Conservation (phyloP, 2,797 vertebrate species). For the Aulostomus chinensis region DNA sequence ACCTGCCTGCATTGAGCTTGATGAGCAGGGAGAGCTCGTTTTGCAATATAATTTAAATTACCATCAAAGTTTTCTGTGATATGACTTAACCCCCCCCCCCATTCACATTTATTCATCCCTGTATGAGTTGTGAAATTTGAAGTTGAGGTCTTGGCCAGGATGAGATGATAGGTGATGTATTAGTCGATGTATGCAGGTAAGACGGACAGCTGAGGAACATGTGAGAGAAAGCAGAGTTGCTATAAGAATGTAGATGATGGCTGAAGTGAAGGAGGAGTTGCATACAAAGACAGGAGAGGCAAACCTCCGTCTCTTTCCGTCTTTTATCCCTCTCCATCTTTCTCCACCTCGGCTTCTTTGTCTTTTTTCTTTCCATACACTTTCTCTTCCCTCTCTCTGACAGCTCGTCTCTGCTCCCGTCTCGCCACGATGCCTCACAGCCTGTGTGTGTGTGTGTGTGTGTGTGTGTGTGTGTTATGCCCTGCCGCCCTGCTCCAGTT, state of each 20-base stretch:
- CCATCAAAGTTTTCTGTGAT: too few species aligned
- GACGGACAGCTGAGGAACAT: background rate
- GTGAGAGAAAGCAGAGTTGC: conserved; percentile 2
- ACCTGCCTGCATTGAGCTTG: too few species aligned
- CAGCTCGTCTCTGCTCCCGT: conserved; percentile 47
- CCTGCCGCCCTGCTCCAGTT: conserved; percentile 48
- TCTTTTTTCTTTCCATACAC: conserved; percentile 14
- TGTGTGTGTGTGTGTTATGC: conserved; percentile 35
- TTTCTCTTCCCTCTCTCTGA: conserved; percentile 33
- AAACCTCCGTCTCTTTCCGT: conserved; percentile 12
- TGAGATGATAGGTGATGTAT: too few species aligned
- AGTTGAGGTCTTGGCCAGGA: too few species aligned
- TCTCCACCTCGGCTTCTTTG: conserved; percentile 5
- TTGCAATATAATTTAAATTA: too few species aligned
- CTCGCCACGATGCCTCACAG: conserved; percentile 52
- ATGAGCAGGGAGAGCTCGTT: too few species aligned
- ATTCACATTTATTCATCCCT: too few species aligned
- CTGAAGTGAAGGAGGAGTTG: background rate
- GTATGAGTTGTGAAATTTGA: too few species aligned
- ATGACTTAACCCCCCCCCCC: too few species aligned
- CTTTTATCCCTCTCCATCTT: conserved; percentile 20
- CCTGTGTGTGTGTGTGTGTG: conserved; percentile 17
- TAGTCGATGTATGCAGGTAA: background rate
- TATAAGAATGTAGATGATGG: conserved; percentile 2
- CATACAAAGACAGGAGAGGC: conserved; percentile 17